Evolutionary conservation across 2,888 invertebrate genomes (phyloP), one percentile per base, ranked within the genome.

Genomic region (Lamproptera curius): DNA sequence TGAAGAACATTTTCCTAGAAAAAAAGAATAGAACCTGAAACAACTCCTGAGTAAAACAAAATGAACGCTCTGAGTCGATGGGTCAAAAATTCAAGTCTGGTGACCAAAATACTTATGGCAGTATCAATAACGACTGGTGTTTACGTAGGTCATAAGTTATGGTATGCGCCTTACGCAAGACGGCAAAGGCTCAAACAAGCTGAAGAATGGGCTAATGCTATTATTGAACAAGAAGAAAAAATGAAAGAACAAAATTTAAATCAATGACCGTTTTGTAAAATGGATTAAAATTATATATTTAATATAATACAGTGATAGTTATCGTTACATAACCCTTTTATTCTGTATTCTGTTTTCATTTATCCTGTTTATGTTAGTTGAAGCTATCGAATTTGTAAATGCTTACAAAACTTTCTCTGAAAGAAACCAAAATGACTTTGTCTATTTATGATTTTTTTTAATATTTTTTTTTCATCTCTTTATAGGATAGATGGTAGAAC

Each of bases 121-220:
- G 53, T 87, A 50, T 70, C 78, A 10, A n/a, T 84, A 20, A 77
- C 78, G 14, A 72, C 84, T 36, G 62, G 54, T 1, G n/a, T 65
- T 11, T 67, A 73, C 2, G 58, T 79, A 1, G 15, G 54, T 2
- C 65, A 86, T 48, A 80, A 65, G 55, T 56, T 56, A 17, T 53
- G 68, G 39, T 73, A 79, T 26, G 59, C 59, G 6, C 87, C 87
- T 1, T 73, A 75, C 42, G 51, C 57, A 1, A 70, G 45, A 15
- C 67, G 61, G 28, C 58, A 68, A 50, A 69, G 67, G 26, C 75
- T 71, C 46, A 61, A 53, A 23, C 55, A 51, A 49, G 78, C 81
- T 26, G 86, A 87, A 55, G 71, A 72, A 46, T 85, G 79, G 79
- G 85, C 85, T 5, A 70, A 79, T 47, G 61, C 57, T 53, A 72